Conservation (phyloP, 2,888 invertebrate genomes). For the Dysmachus trigonus region DNA sequence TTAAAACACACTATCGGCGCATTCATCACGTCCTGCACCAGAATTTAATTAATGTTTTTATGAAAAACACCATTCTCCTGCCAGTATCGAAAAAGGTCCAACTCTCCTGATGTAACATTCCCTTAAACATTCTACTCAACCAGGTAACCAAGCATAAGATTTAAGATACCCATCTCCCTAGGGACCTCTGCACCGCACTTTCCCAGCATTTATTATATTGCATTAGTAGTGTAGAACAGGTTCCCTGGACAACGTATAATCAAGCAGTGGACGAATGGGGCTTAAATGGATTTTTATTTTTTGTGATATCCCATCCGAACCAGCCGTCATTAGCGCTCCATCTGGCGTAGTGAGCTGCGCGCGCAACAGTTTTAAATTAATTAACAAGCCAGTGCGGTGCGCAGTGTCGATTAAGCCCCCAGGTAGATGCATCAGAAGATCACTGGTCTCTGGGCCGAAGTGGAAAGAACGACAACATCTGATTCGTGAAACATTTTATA, state of each 20-base stretch:
- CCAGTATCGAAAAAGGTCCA: not conserved
- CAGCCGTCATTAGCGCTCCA: not conserved
- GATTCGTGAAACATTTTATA: not conserved
- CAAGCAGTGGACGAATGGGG: not conserved
- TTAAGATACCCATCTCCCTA: not conserved
- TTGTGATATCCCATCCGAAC: not conserved
- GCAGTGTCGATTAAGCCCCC: not conserved
- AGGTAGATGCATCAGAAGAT: not conserved
- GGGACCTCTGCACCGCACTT: not conserved
- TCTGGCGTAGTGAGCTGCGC: not conserved
- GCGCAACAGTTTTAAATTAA: not conserved
- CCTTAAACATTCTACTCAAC: not conserved
- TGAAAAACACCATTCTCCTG: not conserved
- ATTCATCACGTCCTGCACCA: not conserved
- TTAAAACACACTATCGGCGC: not conserved
- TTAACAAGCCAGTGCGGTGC: not conserved
- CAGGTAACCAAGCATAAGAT: not conserved
- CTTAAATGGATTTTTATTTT: not conserved
- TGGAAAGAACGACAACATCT: not conserved
- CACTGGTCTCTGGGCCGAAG: not conserved
- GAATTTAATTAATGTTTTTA: not conserved
- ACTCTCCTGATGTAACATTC: not conserved
- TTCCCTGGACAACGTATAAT: not conserved
- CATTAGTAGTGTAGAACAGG: not conserved
- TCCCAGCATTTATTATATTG: not conserved